These are phyloP conservation scores for Monoplex corrugatus DNA, from an alignment of 2,888 invertebrate genomes.

Conservation along the genomic window DNA sequence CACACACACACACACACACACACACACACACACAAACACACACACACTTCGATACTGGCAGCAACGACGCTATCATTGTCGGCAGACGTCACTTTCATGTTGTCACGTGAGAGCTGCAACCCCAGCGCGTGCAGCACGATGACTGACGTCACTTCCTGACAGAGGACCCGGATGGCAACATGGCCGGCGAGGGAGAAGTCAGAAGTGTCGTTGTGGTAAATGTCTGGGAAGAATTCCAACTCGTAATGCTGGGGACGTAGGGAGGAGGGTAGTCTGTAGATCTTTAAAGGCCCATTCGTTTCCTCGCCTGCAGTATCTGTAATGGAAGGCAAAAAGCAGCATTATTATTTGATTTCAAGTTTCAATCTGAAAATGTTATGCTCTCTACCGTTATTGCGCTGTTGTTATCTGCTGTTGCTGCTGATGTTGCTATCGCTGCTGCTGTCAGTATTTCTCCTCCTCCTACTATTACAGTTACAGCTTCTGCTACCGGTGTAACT, in stretches of 20 bases:
- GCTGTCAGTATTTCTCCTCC: neutral
- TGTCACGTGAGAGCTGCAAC: neutral
- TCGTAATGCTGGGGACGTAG: constrained; percentile 35
- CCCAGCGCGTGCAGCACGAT: constrained; percentile 40
- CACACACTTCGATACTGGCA: neutral
- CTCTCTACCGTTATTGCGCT: neutral
- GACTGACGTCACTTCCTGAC: constrained; percentile 34
- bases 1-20: neutral
- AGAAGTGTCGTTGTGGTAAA: neutral
- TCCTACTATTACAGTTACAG: too few species aligned
- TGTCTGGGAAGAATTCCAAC: constrained; percentile 28
- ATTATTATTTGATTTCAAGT: neutral
- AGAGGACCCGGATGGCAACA: constrained; percentile 35
- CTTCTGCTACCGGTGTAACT: too few species aligned
- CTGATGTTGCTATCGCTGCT: neutral
- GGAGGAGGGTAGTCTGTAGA: constrained; percentile 27
- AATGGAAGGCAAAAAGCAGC: neutral
- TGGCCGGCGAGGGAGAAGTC: constrained; percentile 23
- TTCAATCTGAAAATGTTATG: neutral
- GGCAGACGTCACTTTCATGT: constrained; percentile 9
- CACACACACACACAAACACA: neutral
- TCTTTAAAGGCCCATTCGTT: neutral
- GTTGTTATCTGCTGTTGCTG: too few species aligned
- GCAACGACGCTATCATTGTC: neutral
- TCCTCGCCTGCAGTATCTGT: neutral